Conservation (phyloP, 2,113 vertebrate species). For the Pimephales promelas region DNA sequence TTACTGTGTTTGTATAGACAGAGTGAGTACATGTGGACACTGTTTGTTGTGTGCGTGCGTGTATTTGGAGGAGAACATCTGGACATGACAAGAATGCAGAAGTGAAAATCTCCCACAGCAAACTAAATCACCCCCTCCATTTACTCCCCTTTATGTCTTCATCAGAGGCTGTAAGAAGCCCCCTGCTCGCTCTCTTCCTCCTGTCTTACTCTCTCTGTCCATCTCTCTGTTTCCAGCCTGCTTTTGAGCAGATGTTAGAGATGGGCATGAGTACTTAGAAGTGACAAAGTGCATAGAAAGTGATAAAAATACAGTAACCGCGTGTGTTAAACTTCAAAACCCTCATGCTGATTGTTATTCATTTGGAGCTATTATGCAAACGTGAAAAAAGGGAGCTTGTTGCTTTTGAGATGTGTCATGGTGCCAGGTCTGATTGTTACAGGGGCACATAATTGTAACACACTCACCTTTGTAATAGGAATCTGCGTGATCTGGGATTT, state of each 20-base stretch:
- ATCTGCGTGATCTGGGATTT: not conserved
- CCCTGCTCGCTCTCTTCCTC: constrained; percentile 4
- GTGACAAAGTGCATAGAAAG: not conserved
- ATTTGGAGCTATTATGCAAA: not conserved
- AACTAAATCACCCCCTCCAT: constrained; percentile 15
- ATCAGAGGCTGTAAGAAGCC: constrained; percentile 33
- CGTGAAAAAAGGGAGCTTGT: not conserved
- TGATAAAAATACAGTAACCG: not conserved
- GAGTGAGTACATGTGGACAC: constrained; percentile 19
- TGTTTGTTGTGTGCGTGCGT: constrained; percentile 29
- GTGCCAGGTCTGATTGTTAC: not conserved
- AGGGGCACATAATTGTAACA: not conserved
- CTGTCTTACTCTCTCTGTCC: constrained; percentile 27
- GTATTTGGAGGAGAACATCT: constrained; percentile 35
- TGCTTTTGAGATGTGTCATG: not conserved
- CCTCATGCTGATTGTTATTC: not conserved
- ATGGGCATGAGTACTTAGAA: not conserved
- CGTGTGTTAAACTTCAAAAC: not conserved
- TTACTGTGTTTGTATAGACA: constrained; percentile 33
- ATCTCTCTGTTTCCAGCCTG: constrained; percentile 17
- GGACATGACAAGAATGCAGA: constrained; percentile 45
- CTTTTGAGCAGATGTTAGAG: not conserved
- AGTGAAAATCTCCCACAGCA: constrained; percentile 35
- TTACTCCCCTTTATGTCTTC: constrained; percentile 37
- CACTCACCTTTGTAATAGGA: not conserved